Conservation (phyloP, 2,888 invertebrate genomes). For the Spilosoma lubricipeda region DNA sequence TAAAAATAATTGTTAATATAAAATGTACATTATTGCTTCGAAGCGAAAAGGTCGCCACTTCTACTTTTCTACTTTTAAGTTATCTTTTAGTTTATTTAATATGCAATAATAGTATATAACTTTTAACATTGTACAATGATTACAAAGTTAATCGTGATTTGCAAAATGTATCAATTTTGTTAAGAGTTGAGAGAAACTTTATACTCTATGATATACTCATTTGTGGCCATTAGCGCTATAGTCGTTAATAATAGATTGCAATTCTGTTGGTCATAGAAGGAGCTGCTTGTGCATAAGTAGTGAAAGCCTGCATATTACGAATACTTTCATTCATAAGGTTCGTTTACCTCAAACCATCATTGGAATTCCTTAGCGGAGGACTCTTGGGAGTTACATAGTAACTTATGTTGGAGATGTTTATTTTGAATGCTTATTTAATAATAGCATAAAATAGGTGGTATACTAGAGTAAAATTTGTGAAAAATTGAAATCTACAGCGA, state of each 20-base stretch:
- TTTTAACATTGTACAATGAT: neutral
- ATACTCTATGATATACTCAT: neutral
- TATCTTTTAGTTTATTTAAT: too few species aligned
- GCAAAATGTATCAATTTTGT: neutral
- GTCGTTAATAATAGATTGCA: neutral
- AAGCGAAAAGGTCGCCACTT: too few species aligned
- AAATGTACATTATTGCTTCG: neutral
- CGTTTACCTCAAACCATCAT: constrained; percentile 16
- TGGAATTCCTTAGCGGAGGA: constrained; percentile 11
- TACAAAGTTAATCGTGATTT: neutral
- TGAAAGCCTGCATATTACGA: constrained; percentile 18
- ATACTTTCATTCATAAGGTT: constrained; percentile 17
- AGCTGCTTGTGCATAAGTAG: constrained; percentile 11
- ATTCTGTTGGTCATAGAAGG: constrained; percentile 1
- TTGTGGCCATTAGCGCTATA: neutral
- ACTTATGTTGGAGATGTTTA: neutral
- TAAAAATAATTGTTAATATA: too few species aligned
- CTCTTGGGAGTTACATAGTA: neutral
- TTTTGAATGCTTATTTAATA: neutral
- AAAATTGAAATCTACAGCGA: neutral
- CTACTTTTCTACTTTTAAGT: too few species aligned
- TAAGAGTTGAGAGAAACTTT: neutral
- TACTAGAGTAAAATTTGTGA: neutral
- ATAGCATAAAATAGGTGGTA: too few species aligned
- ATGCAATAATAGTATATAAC: too few species aligned